Base-by-base conservation (phyloP, 2,797 vertebrate species). In the Crenuchus spilurus region DNA sequence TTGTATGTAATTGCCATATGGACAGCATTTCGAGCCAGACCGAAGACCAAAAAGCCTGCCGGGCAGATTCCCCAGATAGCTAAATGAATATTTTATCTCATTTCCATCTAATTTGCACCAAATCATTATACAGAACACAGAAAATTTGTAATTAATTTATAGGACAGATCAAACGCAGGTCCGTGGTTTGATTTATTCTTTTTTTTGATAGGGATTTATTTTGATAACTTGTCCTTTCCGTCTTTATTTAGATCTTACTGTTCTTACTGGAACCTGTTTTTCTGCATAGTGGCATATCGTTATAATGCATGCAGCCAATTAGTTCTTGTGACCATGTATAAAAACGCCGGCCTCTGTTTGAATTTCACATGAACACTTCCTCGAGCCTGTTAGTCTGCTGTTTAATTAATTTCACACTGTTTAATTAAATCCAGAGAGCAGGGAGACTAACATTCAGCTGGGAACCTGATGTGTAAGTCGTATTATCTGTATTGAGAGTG, bases 51-150 rank as follows among this genome's bases (percentile, higher is more conserved):
- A 90, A 90, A 91, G 81, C 90, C 90, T 90, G 88, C 72, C 75
- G 87, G 91, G 87, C 87, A 90, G 88, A 92, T 91, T 92, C 90
- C 92, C 91, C 90, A 87, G 90, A 91, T 91, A 92, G 85, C 89
- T 90, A 89, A 91, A 91, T 94, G 88, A 92, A 92, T 92, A 91
- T 92, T 94, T 92, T 88, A 94, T 92, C 92, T 92, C 74, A 92
- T 93, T 92, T 92, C 91, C 92, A 94, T 93, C 92, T 93, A 85
- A 93, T 93, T 92, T 93, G 87, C 90, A 92, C 84, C 82, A 80
- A 88, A 91, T 93, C 92, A 92, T 92, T 89, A 91, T 90, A 93
- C 89, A 90, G 90, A 88, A 89, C 82, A 87, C 20, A 22, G 31
- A 37, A 87, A 81, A 87, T 88, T 90, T 69, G 90, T 91, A 91